Conservation (phyloP, 2,113 vertebrate genomes). For the Rutilus rutilus region DNA sequence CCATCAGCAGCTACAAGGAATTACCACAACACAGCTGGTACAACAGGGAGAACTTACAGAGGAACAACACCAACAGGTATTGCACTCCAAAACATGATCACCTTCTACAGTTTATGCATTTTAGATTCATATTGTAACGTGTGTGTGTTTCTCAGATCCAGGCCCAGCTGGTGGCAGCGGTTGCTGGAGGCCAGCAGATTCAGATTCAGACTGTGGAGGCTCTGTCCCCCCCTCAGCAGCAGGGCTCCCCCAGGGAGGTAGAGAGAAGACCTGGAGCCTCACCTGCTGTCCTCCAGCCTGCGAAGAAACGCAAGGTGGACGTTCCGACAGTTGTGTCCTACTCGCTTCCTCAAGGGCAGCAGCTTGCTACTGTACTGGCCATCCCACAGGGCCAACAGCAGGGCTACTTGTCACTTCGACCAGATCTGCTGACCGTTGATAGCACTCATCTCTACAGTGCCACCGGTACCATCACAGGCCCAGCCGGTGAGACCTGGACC, state of each 20-base stretch:
- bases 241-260: constrained; percentile 88
- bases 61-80: constrained; percentile 93
- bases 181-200: constrained; percentile 91
- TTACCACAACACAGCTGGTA: constrained; percentile 87
- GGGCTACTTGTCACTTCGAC: constrained; percentile 94
- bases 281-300: constrained; percentile 92
- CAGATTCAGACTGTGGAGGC: constrained; percentile 95
- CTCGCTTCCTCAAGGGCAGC: constrained; percentile 91
- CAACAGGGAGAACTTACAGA: constrained; percentile 92
- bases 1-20: constrained; percentile 89
- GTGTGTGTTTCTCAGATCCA: constrained; percentile 78
- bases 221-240: constrained; percentile 87
- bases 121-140: not conserved
- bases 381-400: constrained; percentile 98
- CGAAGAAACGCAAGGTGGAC: constrained; percentile 98
- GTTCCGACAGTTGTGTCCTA: constrained; percentile 96
- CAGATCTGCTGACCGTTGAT: constrained; percentile 97
- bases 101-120: not conserved
- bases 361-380: constrained; percentile 94
- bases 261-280: constrained; percentile 83
- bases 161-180: constrained; percentile 91
- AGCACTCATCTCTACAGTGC: constrained; percentile 96
- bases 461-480: constrained; percentile 97
- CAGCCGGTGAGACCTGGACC: constrained; percentile 98
- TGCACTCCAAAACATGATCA: not conserved